Percentiles rank a stretch among this genome's conserved stretches.
These are phyloP conservation scores for Bradypus variegatus DNA, from an alignment of 2,797 vertebrate species.

Conservation along the genomic window DNA sequence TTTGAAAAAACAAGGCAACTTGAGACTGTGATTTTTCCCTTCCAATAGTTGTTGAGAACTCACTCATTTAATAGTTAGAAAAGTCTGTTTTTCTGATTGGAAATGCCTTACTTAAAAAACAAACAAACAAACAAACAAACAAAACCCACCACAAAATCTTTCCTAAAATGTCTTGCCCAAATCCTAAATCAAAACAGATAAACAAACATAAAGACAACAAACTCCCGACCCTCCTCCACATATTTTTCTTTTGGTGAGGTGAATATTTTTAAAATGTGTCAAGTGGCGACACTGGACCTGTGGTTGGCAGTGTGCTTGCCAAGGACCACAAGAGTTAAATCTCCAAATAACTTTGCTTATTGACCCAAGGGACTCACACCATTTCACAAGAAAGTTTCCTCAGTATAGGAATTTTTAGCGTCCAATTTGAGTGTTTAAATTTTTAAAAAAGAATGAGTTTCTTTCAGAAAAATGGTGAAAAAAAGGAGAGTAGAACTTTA, in stretches of 20 bases:
- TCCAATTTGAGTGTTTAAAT: not conserved
- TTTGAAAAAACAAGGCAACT: not conserved
- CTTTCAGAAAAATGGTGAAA: not conserved
- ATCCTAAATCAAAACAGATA: not conserved
- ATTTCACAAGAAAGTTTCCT: not conserved
- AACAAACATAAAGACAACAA: not conserved
- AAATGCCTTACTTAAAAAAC: not conserved
- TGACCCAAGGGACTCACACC: not conserved
- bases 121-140: no score
- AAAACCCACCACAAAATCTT: not conserved
- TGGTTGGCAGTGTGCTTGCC: not conserved
- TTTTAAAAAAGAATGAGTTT: not conserved
- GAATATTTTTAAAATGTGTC: slow-evolving; percentile 2
- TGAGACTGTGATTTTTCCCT: not conserved
- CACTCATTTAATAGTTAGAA: not conserved
- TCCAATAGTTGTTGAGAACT: not conserved
- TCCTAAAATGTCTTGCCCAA: not conserved
- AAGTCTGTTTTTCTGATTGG: not conserved
- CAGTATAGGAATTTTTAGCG: not conserved
- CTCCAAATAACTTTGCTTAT: not conserved
- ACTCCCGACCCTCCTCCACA: not conserved
- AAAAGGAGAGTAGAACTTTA: not conserved
- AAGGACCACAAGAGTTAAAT: not conserved
- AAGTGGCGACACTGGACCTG: not conserved
- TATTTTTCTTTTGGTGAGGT: not conserved